Evolutionary conservation across 2,797 vertebrate genomes (phyloP), one percentile per base, ranked within the genome.

Genomic region (Oryzias sinensis): DNA sequence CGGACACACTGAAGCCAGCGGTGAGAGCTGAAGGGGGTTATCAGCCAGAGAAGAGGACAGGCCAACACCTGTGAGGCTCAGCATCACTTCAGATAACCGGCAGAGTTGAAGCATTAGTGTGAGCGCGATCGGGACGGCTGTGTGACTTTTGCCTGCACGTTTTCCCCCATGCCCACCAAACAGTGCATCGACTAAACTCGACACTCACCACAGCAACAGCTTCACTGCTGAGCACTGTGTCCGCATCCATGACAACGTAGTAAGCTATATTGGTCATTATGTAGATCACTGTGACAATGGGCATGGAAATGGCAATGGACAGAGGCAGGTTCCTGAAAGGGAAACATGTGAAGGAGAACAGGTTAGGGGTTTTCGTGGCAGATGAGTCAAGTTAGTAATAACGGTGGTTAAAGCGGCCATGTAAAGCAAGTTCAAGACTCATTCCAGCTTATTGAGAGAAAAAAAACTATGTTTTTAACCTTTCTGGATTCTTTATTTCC

Each of bases 251-350:
- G 33, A 93, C 92, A 0, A 90, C 80, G 16, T 94, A 94, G 77
- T 94, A 94, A 24, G 93, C 93, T 3, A 94, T n/a, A 43, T 94
- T 94, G 68, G 93, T 93, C 69, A 94, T 65, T 66, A 94, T 91
- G 88, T 94, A 94, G 81, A 94, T 94, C 52, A 93, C 65, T 0
- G 93, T 93, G 65, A 94, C 93, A 24, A 94, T 75, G 20, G 93
- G 93, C 93, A 94, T 93, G 69, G 93, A 94, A 66, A 94, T 93
- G 5, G 82, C 92, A 29, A 94, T 94, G 56, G 93, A 84, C 73
- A 94, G 65, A 2, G 93, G 93, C 33, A 94, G 80, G 66, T 93
- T 93, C 80, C 92, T 93, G 70, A 52, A 55, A 24, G 43, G 53
- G 64, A 58, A 16, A 55, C 22, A 17, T 27, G 9, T 37, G 33